Conservation (phyloP, 2,797 vertebrate species). For the Megalops cyprinoides region DNA sequence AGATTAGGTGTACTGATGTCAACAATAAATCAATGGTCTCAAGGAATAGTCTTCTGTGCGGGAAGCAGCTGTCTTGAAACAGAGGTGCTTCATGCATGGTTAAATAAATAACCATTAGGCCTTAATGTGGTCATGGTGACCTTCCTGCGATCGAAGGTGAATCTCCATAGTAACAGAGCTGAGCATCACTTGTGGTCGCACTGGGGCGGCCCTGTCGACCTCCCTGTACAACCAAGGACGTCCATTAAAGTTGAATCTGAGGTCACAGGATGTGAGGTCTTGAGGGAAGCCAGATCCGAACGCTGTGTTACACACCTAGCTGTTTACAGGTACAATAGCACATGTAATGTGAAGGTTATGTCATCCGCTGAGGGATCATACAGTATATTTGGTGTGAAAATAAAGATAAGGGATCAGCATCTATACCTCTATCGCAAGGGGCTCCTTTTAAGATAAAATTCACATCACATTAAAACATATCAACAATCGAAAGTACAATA, state of each 20-base stretch:
- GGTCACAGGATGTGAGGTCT: neutral
- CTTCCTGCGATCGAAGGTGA: neutral
- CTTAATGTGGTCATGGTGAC: neutral
- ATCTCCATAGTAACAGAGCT: neutral
- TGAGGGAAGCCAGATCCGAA: neutral
- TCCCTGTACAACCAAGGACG: neutral
- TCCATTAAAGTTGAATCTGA: neutral
- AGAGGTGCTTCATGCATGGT: neutral
- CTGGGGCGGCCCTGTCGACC: neutral
- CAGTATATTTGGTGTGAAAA: slow-evolving; percentile 10
- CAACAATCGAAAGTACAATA: neutral
- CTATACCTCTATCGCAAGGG: too few relatives aligned
- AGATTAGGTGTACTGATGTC: neutral
- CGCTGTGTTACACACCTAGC: neutral
- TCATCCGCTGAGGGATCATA: neutral
- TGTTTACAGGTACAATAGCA: slow-evolving; percentile 4
- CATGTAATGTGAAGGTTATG: neutral
- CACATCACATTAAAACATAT: neutral
- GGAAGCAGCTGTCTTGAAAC: neutral
- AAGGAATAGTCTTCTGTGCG: neutral
- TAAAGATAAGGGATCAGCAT: neutral
- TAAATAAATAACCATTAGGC: neutral
- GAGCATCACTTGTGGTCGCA: neutral
- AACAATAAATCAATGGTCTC: slow-evolving; percentile 12
- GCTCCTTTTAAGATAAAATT: neutral